These are phyloP conservation scores for Apis florea DNA, from an alignment of 1,140 invertebrate genomes.

Conservation along the genomic window DNA sequence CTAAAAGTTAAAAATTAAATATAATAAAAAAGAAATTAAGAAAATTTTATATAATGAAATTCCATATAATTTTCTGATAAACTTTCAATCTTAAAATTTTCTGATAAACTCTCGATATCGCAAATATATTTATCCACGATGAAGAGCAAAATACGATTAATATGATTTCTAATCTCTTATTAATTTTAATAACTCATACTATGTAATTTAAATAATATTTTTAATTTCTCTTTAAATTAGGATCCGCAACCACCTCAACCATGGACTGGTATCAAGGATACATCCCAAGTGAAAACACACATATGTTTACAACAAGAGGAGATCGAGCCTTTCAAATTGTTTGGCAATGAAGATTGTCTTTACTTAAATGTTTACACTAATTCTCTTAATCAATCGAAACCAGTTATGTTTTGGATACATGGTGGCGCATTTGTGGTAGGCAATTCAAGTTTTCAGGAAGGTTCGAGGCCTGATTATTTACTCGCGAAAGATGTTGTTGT, in stretches of 20 bases:
- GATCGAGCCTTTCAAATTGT: conserved; percentile 10
- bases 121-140: too few relatives aligned
- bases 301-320: conserved; percentile 75
- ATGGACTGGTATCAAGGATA: conserved; percentile 82
- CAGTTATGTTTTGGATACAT: conserved; percentile 82
- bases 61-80: too few relatives aligned
- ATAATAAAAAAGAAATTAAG: too few relatives aligned
- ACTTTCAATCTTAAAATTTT: too few relatives aligned
- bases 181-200: too few relatives aligned
- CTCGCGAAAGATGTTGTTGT: conserved; percentile 81
- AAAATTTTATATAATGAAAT: too few relatives aligned
- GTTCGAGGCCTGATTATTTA: conserved; percentile 79
- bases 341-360: conserved; percentile 87
- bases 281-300: conserved; percentile 79
- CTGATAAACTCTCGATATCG: too few relatives aligned
- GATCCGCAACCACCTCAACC: conserved; percentile 81
- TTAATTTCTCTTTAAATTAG: conserved; percentile 69
- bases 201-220: too few relatives aligned
- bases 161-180: too few relatives aligned
- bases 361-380: conserved; percentile 90
- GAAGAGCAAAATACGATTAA: too few relatives aligned
- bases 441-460: conserved; percentile 68
- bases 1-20: too few relatives aligned
- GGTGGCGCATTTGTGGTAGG: conserved; percentile 83
- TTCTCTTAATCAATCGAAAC: conserved; percentile 71